A percentile compares a stretch with the other conserved stretches of the same genome.
phyloP scores from a whole-genome alignment of 2,888 invertebrate species.

The Caenorhabditis virilis region DNA sequence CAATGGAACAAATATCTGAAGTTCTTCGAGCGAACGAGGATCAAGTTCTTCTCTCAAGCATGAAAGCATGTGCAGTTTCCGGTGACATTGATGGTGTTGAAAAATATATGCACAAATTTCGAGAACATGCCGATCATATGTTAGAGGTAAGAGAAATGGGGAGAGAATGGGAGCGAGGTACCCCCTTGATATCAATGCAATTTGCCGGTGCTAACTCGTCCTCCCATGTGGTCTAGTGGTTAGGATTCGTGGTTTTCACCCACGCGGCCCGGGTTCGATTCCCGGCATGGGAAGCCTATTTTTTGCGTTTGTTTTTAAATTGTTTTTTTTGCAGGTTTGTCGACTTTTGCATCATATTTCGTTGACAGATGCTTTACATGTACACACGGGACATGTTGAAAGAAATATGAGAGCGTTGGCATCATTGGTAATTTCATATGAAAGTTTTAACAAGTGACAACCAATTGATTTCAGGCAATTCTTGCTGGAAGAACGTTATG shows the following conservation, averaged over 20 bases:
- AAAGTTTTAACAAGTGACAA: neutral
- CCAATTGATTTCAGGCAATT: constrained; percentile 75
- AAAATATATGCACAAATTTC: constrained; percentile 89
- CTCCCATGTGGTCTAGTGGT: constrained; percentile 60
- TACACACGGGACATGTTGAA: constrained; percentile 93
- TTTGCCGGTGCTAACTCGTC: neutral
- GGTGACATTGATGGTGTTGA: constrained; percentile 88
- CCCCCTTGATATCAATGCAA: neutral
- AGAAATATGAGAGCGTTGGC: constrained; percentile 92
- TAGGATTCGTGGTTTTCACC: constrained; percentile 65
- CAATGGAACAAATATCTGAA: constrained; percentile 71
- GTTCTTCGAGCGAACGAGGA: constrained; percentile 72
- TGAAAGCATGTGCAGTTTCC: constrained; percentile 73
- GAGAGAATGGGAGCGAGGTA: neutral
- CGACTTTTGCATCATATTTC: constrained; percentile 94
- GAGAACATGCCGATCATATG: constrained; percentile 96
- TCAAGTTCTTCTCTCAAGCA: constrained; percentile 70
- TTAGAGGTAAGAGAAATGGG: constrained; percentile 79
- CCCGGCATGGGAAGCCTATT: constrained; percentile 59
- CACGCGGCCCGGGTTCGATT: constrained; percentile 65
- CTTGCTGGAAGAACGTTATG: constrained; percentile 90
- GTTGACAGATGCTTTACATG: constrained; percentile 88
- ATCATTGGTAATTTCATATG: constrained; percentile 76
- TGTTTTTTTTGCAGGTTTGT: constrained; percentile 78
- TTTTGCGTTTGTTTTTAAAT: neutral